Conservation (phyloP, 2,113 vertebrate species). For the Podiceps cristatus region DNA sequence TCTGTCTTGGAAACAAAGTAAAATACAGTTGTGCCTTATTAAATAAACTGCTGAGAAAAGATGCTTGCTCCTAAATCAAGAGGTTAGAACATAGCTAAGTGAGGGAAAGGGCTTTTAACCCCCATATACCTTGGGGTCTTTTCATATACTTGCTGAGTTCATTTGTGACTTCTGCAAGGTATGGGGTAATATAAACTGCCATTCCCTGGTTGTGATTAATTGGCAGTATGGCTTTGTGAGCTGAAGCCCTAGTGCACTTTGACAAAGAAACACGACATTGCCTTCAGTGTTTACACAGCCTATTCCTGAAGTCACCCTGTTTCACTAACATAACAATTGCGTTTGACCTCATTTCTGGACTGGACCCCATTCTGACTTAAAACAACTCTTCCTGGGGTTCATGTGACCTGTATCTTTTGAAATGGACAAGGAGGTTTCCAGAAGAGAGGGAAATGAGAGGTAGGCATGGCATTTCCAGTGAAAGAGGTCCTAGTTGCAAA, state of each 20-base stretch:
- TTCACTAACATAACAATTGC: constrained; percentile 8
- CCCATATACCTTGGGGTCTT: background rate
- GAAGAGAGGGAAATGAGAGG: constrained; percentile 32
- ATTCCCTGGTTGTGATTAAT: constrained; percentile 7
- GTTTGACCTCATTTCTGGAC: constrained; percentile 42
- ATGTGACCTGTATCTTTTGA: background rate
- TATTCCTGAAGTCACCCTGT: constrained; percentile 39
- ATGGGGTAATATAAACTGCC: constrained; percentile 12
- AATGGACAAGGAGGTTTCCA: constrained; percentile 23
- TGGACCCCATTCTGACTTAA: background rate
- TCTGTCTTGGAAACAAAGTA: background rate
- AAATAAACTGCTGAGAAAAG: background rate
- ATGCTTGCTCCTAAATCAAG: background rate
- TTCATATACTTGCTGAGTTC: background rate
- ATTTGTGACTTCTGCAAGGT: background rate
- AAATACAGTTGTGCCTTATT: background rate
- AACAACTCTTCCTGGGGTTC: constrained; percentile 19
- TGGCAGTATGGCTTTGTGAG: background rate
- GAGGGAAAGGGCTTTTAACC: background rate
- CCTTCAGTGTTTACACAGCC: constrained; percentile 46
- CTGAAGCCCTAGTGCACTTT: background rate
- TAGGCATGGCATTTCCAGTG: constrained; percentile 48
- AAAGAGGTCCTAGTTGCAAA: constrained; percentile 36
- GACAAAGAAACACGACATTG: background rate
- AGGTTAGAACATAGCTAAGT: background rate